A percentile compares a stretch with the other conserved stretches of the same genome.
These are phyloP conservation scores for Typhlichthys subterraneus DNA, from an alignment of 2,797 vertebrate genomes.

Conservation along the genomic window DNA sequence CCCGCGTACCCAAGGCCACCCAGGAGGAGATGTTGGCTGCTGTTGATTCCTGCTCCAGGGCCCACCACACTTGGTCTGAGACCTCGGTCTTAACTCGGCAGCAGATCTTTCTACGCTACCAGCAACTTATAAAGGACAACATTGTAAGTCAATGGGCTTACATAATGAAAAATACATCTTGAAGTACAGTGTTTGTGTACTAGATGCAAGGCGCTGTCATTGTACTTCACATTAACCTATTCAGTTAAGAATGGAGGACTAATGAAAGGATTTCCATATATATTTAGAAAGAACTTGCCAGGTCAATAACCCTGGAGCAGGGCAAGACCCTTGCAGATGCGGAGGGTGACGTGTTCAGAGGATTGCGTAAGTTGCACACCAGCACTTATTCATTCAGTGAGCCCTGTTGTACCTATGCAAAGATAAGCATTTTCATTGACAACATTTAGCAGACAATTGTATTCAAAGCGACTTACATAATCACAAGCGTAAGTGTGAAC, in stretches of 20 bases:
- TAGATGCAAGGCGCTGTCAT: not conserved
- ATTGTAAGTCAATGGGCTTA: slow-evolving; percentile 82
- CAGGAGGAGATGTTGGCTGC: slow-evolving; percentile 91
- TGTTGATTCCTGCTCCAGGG: slow-evolving; percentile 84
- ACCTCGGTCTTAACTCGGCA: slow-evolving; percentile 90
- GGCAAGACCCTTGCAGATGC: slow-evolving; percentile 97
- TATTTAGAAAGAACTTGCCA: slow-evolving; percentile 94
- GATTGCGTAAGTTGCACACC: slow-evolving; percentile 86
- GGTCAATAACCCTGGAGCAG: slow-evolving; percentile 91
- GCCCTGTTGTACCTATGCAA: slow-evolving; percentile 8
- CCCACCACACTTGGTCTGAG: slow-evolving; percentile 87
- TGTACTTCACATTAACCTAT: not conserved
- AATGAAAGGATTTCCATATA: slow-evolving; percentile 10
- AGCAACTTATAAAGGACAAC: slow-evolving; percentile 96
- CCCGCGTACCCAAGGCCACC: slow-evolving; percentile 89
- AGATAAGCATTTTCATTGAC: slow-evolving; percentile 13
- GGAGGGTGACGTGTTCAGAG: slow-evolving; percentile 95
- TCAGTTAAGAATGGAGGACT: slow-evolving; percentile 2
- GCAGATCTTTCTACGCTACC: slow-evolving; percentile 93
- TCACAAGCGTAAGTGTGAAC: no score
- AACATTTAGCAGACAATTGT: no score
- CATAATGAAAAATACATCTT: slow-evolving; percentile 2
- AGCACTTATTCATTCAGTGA: not conserved
- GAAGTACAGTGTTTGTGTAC: slow-evolving; percentile 2
- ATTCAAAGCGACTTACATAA: no score